Percentiles rank a stretch among this genome's conserved stretches.
phyloP scores from a whole-genome alignment of 2,113 vertebrate species.

The Caranx ignobilis region DNA sequence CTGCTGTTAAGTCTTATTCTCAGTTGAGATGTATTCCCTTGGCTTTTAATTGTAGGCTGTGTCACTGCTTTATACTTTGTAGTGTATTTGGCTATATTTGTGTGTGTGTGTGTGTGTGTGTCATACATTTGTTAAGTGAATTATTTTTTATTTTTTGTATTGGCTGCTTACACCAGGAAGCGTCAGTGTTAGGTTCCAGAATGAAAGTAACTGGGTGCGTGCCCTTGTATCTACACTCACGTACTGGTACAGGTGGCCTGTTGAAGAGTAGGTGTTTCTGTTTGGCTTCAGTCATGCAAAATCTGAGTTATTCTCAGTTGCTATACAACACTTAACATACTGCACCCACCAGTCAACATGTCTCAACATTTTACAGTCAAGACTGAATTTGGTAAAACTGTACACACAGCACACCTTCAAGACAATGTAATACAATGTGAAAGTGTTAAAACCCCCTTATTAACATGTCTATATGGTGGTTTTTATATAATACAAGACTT shows the following conservation, averaged over 20 bases:
- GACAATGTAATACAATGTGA: no score
- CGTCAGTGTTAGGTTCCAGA: background rate
- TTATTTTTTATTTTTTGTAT: background rate
- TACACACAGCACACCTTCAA: no score
- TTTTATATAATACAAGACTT: no score
- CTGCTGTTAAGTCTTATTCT: constrained; percentile 32
- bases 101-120: constrained; percentile 17
- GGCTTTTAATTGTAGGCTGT: constrained; percentile 24
- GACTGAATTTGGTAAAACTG: no score
- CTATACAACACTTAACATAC: no score
- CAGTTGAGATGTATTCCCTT: constrained; percentile 30
- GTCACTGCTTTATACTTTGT: background rate
- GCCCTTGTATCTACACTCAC: background rate
- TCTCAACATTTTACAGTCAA: no score
- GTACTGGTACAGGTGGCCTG: no score
- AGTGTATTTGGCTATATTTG: background rate
- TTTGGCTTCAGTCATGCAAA: background rate
- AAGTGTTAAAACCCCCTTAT: no score
- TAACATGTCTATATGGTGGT: no score
- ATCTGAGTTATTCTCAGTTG: background rate
- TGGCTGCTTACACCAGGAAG: background rate
- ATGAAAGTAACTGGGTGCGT: background rate
- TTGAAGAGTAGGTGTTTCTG: background rate
- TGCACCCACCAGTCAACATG: no score
- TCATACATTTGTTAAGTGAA: background rate